Evolutionary conservation across 2,888 invertebrate genomes (phyloP), one percentile per base, ranked within the genome.

Genomic region (Euplexia lucipara): DNA sequence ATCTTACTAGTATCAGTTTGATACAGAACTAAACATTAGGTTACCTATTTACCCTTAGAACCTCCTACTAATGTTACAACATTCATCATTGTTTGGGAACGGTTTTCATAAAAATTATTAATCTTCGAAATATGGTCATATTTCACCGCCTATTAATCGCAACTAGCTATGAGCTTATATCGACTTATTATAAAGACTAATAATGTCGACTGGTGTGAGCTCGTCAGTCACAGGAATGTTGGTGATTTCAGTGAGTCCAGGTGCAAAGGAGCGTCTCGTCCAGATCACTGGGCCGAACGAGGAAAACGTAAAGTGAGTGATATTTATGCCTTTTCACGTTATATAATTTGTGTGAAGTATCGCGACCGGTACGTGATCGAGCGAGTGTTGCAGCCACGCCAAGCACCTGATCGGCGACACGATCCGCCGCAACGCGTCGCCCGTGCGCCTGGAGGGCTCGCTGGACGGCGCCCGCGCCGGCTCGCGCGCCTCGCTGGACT

Each of bases 391-490:
- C 84, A 98, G 98, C 87, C 97, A 98, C 91, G 99, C 99, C 44
- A 98, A 98, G 92, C 97, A 98, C 90, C 95, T 99, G 90, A 99
- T 99, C 88, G 99, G 98, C 90, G 99, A 99, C 89, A 99, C 99
- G 76, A 99, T 99, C 86, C 97, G 98, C 78, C 97, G 99, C 88
- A 99, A 99, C 95, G 98, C 98, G 81, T 99, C 99, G 54, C 98
- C 99, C 57, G 98, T 98, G 82, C 96, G 98, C 82, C 91, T 94
- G 53, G 95, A 97, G 84, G 95, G 95, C 75, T 96, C 96, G 65
- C 86, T 89, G 73, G 91, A 91, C 58, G 92, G 95, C 58, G 96
- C 96, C 79, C 96, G 96, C 65, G 96, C 96, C 64, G 97, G 97
- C 65, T 97, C 97, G 63, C 97, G 97, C 88, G 97, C 97, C 56